Base-by-base conservation (phyloP, 2,113 vertebrate genomes). In the Dromiciops gliroides region DNA sequence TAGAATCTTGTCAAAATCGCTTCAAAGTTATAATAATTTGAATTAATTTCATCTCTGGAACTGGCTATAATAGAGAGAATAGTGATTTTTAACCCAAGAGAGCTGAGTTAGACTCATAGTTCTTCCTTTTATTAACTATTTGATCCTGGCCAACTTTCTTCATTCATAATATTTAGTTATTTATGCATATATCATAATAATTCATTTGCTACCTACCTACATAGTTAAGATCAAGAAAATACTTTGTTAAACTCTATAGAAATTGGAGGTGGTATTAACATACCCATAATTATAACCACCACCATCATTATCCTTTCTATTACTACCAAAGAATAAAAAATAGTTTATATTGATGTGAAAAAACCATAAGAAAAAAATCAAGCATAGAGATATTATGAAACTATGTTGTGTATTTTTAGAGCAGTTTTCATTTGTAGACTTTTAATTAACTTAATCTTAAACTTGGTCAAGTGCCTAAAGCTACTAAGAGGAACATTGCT, bases 391-490 rank as follows among this genome's bases (percentile, higher is more conserved):
- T 95, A 94, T 95, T 94, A 96, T 60, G 50, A 97, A 97, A 95
- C 26, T 83, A 6, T 22, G 44, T 5, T 83, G 23, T 91, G 51
- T 60, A 91, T 51, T 88, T 94, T 93, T 89, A 53, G 1, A 92
- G 5, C 9, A 96, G 91, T 97, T 95, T 98, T 96, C 96, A 97
- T 90, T 94, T 83, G 95, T 96, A 94, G 49, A 83, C n/a, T 51
- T 90, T 89, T 96, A 96, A 97, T 97, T 97, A 96, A 95, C 44
- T 93, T 97, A 97, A 95, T 95, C 96, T 48, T 60, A 94, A 97
- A 97, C 56, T 56, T 96, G 44, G 48, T 92, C 0, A 95, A 95
- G 0, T 53, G 50, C 90, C 83, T 89, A 51, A 95, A 95, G 22
- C 52, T 88, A 95, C 52, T 91, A 93, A 95, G 89, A 91, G 26